Base-by-base conservation (phyloP, 2,797 vertebrate species). In the Oophaga sylvatica region DNA sequence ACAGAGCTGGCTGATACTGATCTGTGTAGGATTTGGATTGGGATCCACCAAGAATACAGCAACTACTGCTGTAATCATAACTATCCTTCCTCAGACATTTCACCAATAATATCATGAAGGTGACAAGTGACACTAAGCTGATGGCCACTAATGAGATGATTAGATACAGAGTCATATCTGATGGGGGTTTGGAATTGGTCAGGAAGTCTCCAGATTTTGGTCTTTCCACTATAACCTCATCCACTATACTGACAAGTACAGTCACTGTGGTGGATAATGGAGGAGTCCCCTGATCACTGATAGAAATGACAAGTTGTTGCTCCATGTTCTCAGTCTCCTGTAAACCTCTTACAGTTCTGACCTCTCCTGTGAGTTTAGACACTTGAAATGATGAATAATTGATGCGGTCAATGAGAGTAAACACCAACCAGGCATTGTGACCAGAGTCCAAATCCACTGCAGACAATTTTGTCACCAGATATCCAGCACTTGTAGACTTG, bases 371-470 rank as follows among this genome's bases (percentile, higher is more conserved):
- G 86, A 91, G 92, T 89, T 92, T 91, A 90, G 91, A 92, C 29
- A 94, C 92, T 75, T 92, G 89, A 90, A 94, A 94, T 3, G 93
- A 15, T 77, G 92, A 92, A 63, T 89, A 92, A 83, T 92, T 91
- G 71, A 91, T 93, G 67, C 91, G 91, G 71, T 93, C 90, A 84
- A 89, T 80, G 15, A 94, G 88, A 83, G 93, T 92, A 90, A 92
- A 94, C 12, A 90, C 90, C 19, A 94, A 90, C 89, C 92, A 89
- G 0, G 94, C 93, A 16, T 93, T 94, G 85, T 94, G 93, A 81
- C 92, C 92, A 90, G 93, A 94, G 86, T 95, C 94, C 20, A 92
- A 20, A 75, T 94, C 94, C 77, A 93, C 92, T 84, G 93, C 93
- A 85, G 92, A 92, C 90, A 94, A 91, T 90, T 94, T 94, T 87